Percentiles rank a stretch among this genome's conserved stretches.
Evolutionary conservation across 2,888 invertebrate species (phyloP).

Genomic region (Trilocha varians): DNA sequence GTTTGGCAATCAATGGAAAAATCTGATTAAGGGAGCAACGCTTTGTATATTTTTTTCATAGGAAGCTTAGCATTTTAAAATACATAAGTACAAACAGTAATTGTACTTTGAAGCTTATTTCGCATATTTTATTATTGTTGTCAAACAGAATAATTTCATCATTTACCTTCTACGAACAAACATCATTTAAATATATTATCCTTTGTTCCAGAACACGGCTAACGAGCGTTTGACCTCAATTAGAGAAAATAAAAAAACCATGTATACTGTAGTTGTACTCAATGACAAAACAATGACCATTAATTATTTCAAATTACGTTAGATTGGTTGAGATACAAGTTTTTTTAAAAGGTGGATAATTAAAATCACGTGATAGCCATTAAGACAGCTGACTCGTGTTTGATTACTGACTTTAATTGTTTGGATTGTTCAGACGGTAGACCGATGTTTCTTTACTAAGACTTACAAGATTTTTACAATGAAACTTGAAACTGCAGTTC

Average conservation of each 20-base stretch:
- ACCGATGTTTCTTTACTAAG: too few species aligned
- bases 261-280: too few species aligned
- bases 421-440: too few species aligned
- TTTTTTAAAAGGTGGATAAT: background rate
- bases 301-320: constrained; percentile 12
- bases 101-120: too few species aligned
- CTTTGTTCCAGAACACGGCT: constrained; percentile 17
- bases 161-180: constrained; percentile 6
- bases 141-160: background rate
- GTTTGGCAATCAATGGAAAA: too few species aligned
- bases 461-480: too few species aligned
- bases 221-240: constrained; percentile 57
- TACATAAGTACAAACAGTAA: too few species aligned
- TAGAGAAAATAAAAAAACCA: constrained; percentile 56
- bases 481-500: constrained; percentile 2
- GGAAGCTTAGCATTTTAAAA: too few species aligned
- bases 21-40: too few species aligned
- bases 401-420: background rate
- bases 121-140: too few species aligned
- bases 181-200: constrained; percentile 2
- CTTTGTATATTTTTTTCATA: too few species aligned
- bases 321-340: constrained; percentile 20
- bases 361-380: background rate
- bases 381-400: background rate
- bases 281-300: constrained; percentile 61